A percentile compares a stretch with the other conserved stretches of the same genome.
These are phyloP conservation scores for Cetonia aurata DNA, from an alignment of 2,888 invertebrate species.

Conservation along the genomic window DNA sequence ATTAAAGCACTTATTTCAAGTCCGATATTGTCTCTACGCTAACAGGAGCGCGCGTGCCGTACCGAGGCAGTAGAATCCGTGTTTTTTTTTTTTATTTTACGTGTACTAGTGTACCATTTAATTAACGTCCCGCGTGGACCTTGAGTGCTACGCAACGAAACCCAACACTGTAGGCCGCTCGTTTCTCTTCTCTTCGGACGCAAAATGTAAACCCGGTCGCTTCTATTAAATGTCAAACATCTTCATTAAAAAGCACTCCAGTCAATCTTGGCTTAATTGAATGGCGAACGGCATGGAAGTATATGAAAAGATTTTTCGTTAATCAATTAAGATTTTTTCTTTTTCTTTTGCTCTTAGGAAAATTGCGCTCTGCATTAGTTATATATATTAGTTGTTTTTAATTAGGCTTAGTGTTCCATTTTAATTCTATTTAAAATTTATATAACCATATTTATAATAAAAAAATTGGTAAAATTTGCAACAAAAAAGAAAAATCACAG, in stretches of 20 bases:
- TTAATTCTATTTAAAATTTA: no score
- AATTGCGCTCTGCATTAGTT: no score
- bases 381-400: no score
- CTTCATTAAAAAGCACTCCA: slow-evolving; percentile 29
- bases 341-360: no score
- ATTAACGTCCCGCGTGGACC: neutral
- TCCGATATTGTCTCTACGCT: neutral
- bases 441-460: no score
- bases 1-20: slow-evolving; percentile 14
- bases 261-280: slow-evolving; percentile 26
- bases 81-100: slow-evolving; percentile 13
- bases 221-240: slow-evolving; percentile 28
- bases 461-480: no score
- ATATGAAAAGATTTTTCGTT: slow-evolving; percentile 10
- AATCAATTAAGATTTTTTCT: no score
- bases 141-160: slow-evolving; percentile 1
- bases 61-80: slow-evolving; percentile 9
- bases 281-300: neutral
- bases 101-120: neutral
- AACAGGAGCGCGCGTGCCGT: no score
- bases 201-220: slow-evolving; percentile 5
- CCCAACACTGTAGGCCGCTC: neutral
- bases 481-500: no score
- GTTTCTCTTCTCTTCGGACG: slow-evolving; percentile 1
- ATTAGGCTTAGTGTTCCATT: no score